Evolutionary conservation across 2,113 vertebrate genomes (phyloP).

Genomic region (Sylvia atricapilla): DNA sequence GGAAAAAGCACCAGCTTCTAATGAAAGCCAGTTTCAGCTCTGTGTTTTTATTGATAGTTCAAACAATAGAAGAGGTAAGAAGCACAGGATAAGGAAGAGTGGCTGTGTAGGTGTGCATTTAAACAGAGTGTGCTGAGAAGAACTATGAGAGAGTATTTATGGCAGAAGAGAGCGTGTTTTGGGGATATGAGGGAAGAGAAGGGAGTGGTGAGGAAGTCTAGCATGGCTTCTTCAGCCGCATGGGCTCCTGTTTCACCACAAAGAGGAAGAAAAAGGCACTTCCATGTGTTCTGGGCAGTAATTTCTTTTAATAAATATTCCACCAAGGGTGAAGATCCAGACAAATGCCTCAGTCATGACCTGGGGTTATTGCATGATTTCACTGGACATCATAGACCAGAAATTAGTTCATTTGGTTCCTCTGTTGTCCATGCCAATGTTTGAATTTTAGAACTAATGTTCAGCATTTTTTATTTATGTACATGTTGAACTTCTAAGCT

Average conservation of each 20-base stretch:
- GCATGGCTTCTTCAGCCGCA: background rate
- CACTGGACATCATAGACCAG: rapidly evolving
- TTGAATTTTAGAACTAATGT: background rate
- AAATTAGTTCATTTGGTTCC: background rate
- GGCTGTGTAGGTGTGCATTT: background rate
- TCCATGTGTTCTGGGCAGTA: background rate
- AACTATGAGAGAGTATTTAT: background rate
- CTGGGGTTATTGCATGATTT: background rate
- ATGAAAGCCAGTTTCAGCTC: background rate
- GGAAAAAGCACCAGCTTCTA: background rate
- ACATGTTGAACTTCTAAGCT: background rate
- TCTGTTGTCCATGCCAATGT: background rate
- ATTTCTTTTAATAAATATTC: background rate
- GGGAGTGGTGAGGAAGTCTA: background rate
- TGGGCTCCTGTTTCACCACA: background rate
- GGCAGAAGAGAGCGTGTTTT: rapidly evolving
- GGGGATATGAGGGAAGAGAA: rapidly evolving
- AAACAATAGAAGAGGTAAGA: background rate
- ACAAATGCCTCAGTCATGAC: rapidly evolving
- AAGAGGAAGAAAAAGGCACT: background rate
- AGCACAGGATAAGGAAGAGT: background rate
- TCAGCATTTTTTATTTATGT: background rate
- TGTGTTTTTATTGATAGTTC: background rate
- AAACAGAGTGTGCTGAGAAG: background rate
- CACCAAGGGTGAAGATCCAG: background rate